Base-by-base conservation (phyloP, 2,888 invertebrate species). In the Apotomis capreana region DNA sequence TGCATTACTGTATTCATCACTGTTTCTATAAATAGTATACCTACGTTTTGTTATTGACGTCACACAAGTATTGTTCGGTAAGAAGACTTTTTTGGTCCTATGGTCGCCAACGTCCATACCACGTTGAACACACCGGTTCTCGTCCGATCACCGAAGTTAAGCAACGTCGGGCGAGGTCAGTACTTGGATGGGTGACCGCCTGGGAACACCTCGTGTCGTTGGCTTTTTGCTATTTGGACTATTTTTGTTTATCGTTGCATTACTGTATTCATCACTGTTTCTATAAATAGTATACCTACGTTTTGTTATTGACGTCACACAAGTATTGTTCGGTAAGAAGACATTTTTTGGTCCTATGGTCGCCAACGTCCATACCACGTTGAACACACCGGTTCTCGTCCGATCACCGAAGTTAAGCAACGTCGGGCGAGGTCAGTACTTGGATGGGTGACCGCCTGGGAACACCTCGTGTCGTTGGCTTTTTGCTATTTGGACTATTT, bases 361-460 rank as follows among this genome's bases (percentile, higher is more conserved):
- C 13, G 76, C 76, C 78, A 78, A 78, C 77, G 78, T 76, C 78
- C 78, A 78, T 78, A 78, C 78, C 73, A 78, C 74, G 76, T 76
- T 78, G 78, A 78, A 78, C 26, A 75, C 79, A 77, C 79, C 79
- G 78, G 79, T 79, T 79, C 78, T 79, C 79, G 77, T 79, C 78
- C 79, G 79, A 78, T 80, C 79, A 80, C 78, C 79, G 78, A 79
- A 79, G 79, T 80, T 80, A 80, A 80, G 79, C 78, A 79, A 77
- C 79, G 77, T 79, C 77, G 78, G 78, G 80, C 79, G 78, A 68
- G 76, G 77, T 78, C 76, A 80, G 79, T 80, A 79, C 78, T 79
- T 80, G 78, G 79, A 80, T 79, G 79, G 80, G 78, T 80, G 78
- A 80, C 80, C 80, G 79, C 79, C 78, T 79, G 78, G 79, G 80